A percentile compares a stretch with the other conserved stretches of the same genome.
Evolutionary conservation across 1,140 invertebrate species (phyloP).

Genomic region (Atta colombica): DNA sequence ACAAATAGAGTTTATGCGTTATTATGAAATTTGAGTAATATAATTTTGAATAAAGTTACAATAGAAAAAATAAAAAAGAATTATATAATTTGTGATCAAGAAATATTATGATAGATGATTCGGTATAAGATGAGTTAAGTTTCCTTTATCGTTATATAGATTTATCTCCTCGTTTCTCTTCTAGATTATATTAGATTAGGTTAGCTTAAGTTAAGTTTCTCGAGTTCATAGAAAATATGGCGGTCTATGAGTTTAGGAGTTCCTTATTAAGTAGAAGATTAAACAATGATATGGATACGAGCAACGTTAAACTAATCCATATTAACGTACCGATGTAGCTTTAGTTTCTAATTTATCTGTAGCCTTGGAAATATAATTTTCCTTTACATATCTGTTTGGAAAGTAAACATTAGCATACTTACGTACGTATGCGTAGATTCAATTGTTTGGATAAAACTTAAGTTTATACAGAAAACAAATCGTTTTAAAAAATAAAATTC

Average conservation of each 20-base stretch:
- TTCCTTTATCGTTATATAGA: constrained; percentile 14
- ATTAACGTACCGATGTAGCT: neutral
- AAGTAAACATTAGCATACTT: neutral
- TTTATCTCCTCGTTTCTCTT: neutral
- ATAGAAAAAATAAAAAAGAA: neutral
- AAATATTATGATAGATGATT: neutral
- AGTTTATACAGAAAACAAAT: neutral
- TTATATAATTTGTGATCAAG: neutral
- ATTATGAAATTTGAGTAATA: neutral
- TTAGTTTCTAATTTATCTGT: constrained; percentile 12
- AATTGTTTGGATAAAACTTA: neutral
- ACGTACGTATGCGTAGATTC: neutral
- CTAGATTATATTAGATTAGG: constrained; percentile 32
- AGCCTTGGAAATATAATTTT: constrained; percentile 52
- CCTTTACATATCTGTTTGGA: constrained; percentile 25
- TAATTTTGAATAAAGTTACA: neutral
- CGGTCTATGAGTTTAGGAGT: constrained; percentile 13
- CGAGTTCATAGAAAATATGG: constrained; percentile 49
- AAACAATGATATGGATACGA: constrained; percentile 52
- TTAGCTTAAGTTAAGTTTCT: constrained; percentile 16
- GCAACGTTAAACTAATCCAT: constrained; percentile 41
- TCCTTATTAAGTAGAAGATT: constrained; percentile 62
- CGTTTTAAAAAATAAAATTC: neutral
- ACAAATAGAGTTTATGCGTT: neutral
- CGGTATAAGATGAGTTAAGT: neutral